Evolutionary conservation across 2,888 invertebrate species (phyloP).

Genomic region (Tolmerus cingulatus): DNA sequence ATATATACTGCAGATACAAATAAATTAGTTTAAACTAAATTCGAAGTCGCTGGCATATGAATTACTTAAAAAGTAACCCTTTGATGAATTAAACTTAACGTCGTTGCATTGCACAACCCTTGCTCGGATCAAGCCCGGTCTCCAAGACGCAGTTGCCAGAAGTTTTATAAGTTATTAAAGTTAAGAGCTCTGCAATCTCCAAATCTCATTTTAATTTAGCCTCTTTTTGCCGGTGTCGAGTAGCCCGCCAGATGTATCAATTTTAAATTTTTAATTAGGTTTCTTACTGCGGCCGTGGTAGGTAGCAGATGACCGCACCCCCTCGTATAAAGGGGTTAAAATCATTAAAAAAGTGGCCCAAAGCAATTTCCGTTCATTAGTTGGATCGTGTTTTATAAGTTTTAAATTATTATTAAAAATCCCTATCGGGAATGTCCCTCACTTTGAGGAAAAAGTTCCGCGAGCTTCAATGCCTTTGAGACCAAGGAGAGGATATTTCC

Average conservation of each 20-base stretch:
- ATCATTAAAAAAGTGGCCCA: not conserved
- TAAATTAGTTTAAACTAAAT: too few relatives aligned
- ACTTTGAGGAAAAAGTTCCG: not conserved
- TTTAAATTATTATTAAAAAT: slow-evolving; percentile 18
- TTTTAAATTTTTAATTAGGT: slow-evolving; percentile 32
- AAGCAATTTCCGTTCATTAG: slow-evolving; percentile 27
- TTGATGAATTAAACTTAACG: not conserved
- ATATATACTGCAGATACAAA: too few relatives aligned
- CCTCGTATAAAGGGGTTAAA: not conserved
- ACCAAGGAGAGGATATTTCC: not conserved
- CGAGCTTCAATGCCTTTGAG: not conserved
- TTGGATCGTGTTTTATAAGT: slow-evolving; percentile 9
- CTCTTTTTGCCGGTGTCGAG: not conserved
- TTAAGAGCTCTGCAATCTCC: not conserved
- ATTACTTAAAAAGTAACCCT: not conserved
- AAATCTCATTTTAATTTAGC: slow-evolving; percentile 22
- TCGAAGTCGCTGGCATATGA: not conserved
- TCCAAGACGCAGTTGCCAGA: not conserved
- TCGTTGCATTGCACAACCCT: not conserved
- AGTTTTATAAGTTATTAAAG: slow-evolving; percentile 7
- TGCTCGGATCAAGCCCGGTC: not conserved
- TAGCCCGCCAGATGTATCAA: slow-evolving; percentile 18
- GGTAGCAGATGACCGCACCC: not conserved
- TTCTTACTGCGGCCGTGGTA: not conserved
- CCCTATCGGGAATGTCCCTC: not conserved